Percentiles rank a stretch among this genome's conserved stretches.
phyloP scores from a whole-genome alignment of 2,888 invertebrate species.

The Sinhomidia bicolor region DNA sequence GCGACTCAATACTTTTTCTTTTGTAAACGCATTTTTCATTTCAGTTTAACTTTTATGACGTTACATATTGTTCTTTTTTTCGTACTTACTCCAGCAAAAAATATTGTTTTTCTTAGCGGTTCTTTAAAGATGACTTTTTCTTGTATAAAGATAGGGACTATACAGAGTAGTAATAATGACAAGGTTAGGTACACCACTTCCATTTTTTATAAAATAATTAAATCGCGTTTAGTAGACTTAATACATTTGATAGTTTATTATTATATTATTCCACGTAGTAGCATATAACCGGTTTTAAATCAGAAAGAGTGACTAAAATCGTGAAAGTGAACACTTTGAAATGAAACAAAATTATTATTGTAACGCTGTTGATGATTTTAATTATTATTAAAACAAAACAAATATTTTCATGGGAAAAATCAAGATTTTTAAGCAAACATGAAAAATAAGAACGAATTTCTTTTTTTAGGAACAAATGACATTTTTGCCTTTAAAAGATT shows the following conservation, averaged over 20 bases:
- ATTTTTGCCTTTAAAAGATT: neutral
- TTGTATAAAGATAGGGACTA: conserved; percentile 14
- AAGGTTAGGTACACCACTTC: conserved; percentile 15
- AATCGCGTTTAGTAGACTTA: too few relatives aligned
- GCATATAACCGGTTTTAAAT: too few relatives aligned
- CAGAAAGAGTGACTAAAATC: conserved; percentile 1
- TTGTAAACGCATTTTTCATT: too few relatives aligned
- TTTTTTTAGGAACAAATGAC: neutral
- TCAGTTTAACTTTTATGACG: neutral
- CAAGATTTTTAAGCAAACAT: neutral
- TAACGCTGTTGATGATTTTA: neutral
- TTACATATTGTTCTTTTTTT: neutral
- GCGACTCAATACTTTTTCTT: too few relatives aligned
- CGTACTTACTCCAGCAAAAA: too few relatives aligned
- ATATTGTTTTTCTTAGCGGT: neutral
- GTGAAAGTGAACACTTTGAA: conserved; percentile 9
- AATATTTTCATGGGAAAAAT: neutral
- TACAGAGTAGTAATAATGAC: neutral
- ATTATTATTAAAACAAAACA: neutral
- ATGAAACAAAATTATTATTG: neutral
- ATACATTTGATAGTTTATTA: too few relatives aligned
- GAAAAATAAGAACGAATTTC: neutral
- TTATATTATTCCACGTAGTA: too few relatives aligned
- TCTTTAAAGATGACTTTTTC: neutral
- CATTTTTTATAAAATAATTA: neutral